phyloP scores from a whole-genome alignment of 2,797 vertebrate genomes.

The Sphenopsis melanotis region DNA sequence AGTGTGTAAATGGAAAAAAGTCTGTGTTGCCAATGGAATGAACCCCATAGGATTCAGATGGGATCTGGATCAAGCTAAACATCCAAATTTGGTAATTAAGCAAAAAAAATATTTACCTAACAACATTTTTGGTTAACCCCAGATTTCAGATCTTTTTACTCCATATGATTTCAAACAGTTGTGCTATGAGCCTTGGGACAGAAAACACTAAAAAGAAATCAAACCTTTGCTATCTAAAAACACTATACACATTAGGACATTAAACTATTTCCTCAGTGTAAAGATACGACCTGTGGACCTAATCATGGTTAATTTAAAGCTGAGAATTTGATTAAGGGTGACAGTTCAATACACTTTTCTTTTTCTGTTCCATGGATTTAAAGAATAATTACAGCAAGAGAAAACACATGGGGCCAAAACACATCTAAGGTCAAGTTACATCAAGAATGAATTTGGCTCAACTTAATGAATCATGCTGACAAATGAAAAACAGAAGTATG shows the following conservation, averaged over 20 bases:
- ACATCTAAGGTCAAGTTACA: slow-evolving; percentile 55
- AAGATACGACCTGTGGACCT: slow-evolving; percentile 15
- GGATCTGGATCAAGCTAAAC: neutral
- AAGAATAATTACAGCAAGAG: slow-evolving; percentile 44
- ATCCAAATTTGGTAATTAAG: slow-evolving; percentile 10
- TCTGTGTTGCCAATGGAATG: neutral
- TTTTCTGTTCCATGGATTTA: slow-evolving; percentile 26
- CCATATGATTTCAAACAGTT: slow-evolving; percentile 21
- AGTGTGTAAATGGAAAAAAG: neutral
- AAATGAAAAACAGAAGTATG: slow-evolving; percentile 42
- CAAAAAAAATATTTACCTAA: slow-evolving; percentile 20
- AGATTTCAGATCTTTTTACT: slow-evolving; percentile 8
- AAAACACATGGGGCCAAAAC: slow-evolving; percentile 52
- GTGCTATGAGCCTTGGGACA: neutral
- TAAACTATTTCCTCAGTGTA: slow-evolving; percentile 30
- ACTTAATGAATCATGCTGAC: slow-evolving; percentile 49
- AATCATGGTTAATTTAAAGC: slow-evolving; percentile 52
- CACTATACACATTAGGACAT: neutral
- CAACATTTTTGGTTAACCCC: slow-evolving; percentile 10
- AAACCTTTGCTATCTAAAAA: slow-evolving; percentile 2
- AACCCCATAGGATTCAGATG: neutral
- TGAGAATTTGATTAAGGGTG: slow-evolving; percentile 46
- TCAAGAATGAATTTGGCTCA: slow-evolving; percentile 38
- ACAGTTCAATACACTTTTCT: slow-evolving; percentile 36
- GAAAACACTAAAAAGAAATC: neutral